A percentile compares a stretch with the other conserved stretches of the same genome.
Evolutionary conservation across 2,888 invertebrate genomes (phyloP).

Genomic region (Meta bourneti): DNA sequence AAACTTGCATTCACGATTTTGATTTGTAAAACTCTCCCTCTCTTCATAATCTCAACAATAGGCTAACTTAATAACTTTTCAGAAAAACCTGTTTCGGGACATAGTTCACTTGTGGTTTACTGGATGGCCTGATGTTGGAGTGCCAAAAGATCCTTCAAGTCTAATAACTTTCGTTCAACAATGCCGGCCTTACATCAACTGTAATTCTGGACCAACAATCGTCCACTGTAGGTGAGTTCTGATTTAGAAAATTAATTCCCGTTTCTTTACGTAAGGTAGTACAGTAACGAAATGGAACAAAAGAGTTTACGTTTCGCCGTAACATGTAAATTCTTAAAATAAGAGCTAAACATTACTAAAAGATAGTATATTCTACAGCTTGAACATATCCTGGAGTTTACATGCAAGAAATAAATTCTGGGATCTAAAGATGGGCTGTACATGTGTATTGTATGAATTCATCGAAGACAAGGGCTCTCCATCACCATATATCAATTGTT

Average conservation of each 20-base stretch:
- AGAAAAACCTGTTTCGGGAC: constrained; percentile 91
- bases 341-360: not conserved
- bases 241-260: not conserved
- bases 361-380: too few species aligned
- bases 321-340: not conserved
- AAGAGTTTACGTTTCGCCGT: not conserved
- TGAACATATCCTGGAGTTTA: too few species aligned
- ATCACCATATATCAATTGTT: too few species aligned
- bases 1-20: too few species aligned
- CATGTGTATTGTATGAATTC: too few species aligned
- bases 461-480: too few species aligned
- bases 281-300: not conserved
- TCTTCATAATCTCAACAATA: too few species aligned
- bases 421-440: too few species aligned
- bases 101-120: constrained; percentile 96
- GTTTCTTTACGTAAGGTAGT: not conserved
- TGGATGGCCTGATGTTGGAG: constrained; percentile 92
- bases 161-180: constrained; percentile 93
- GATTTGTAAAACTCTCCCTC: too few species aligned
- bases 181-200: constrained; percentile 84
- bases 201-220: constrained; percentile 80
- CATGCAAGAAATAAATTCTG: too few species aligned
- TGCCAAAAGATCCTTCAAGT: constrained; percentile 90
- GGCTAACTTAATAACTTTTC: constrained; percentile 45
- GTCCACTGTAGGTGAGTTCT: constrained; percentile 82